Percentiles rank a stretch among this genome's conserved stretches.
Evolutionary conservation across 2,888 invertebrate species (phyloP).

Genomic region (Caenorhabditis uteleia): DNA sequence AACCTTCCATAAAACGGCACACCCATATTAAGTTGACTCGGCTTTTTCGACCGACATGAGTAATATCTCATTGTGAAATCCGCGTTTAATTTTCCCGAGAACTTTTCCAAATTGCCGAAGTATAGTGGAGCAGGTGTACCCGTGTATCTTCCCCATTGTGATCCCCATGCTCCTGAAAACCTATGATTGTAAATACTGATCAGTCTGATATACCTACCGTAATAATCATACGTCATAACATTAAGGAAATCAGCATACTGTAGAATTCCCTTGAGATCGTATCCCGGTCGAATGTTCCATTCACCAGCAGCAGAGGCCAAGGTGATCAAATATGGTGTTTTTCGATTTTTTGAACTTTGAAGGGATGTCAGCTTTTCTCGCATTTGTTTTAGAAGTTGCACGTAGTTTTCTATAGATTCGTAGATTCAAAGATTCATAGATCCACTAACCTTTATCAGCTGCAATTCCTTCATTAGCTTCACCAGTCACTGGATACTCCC

Average conservation of each 20-base stretch:
- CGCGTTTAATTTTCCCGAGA: no score
- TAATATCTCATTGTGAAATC: no score
- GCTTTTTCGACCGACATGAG: no score
- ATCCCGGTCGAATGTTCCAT: constrained; percentile 52
- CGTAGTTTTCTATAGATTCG: no score
- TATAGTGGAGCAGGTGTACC: constrained; percentile 54
- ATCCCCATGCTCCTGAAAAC: constrained; percentile 53
- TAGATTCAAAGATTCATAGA: no score
- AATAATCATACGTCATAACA: constrained; percentile 59
- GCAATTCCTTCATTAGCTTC: constrained; percentile 33
- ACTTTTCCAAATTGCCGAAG: no score
- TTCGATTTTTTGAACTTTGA: constrained; percentile 13
- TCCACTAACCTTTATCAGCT: constrained; percentile 23
- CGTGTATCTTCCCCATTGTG: constrained; percentile 57
- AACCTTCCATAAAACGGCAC: no score
- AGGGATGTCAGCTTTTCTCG: constrained; percentile 32
- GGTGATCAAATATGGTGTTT: constrained; percentile 30
- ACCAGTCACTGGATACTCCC: constrained; percentile 55
- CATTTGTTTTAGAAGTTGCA: constrained; percentile 30
- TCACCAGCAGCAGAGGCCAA: constrained; percentile 51
- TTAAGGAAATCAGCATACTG: constrained; percentile 54
- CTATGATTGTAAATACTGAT: no score
- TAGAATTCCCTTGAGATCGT: constrained; percentile 45
- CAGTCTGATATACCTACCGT: no score
- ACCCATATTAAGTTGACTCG: no score